Base-by-base conservation (phyloP, 1,140 invertebrate genomes). In the Palaemon carinicauda region DNA sequence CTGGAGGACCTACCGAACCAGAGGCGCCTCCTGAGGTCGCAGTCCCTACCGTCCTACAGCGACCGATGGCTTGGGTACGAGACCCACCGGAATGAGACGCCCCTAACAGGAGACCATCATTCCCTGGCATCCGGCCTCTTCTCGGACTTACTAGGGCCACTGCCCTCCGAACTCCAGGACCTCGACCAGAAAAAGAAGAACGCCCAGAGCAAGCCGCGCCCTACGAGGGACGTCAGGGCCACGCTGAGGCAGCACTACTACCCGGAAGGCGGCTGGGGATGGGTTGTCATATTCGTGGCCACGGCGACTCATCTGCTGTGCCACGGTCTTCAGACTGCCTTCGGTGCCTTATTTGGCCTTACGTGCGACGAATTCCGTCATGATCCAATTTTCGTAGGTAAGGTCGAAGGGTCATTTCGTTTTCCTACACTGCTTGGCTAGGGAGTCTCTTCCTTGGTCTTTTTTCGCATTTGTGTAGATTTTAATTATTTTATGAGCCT, bases 201-300 rank as follows among this genome's bases (percentile, higher is more conserved):
- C 33, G 27, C 12, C 56, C 19, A 41, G 7, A 71, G 51, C 12
- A 21, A 53, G 21, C 1, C 24, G 14, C 50, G 51, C 5, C 19
- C 19, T 19, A 1, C 21, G n/a, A 29, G 84, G 27, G 84, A 86
- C 84, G 74, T 60, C 14, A 31, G 84, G 19, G 84, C 84, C 60
- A 86, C 84, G 29, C 29, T 86, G 21, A 73, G 69, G 75, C 84
- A 86, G 51, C 84, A 86, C 78, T 86, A 86, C 77, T 86, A 86
- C 65, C 84, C 84, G 10, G 84, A 86, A 27, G 84, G 84, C 41
- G 84, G 84, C 15, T 86, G 84, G 84, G 84, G 84, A 0, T 86
- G 84, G 84, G 84, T 86, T 10, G 65, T 86, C 12, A 65, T 86
- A 51, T 29, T n/a, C 51, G 78, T 80, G 27, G 84, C 84, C 77